Evolutionary conservation across 2,888 invertebrate species (phyloP), one percentile per base, ranked within the genome.

Genomic region (Synanthedon andrenaeformis): DNA sequence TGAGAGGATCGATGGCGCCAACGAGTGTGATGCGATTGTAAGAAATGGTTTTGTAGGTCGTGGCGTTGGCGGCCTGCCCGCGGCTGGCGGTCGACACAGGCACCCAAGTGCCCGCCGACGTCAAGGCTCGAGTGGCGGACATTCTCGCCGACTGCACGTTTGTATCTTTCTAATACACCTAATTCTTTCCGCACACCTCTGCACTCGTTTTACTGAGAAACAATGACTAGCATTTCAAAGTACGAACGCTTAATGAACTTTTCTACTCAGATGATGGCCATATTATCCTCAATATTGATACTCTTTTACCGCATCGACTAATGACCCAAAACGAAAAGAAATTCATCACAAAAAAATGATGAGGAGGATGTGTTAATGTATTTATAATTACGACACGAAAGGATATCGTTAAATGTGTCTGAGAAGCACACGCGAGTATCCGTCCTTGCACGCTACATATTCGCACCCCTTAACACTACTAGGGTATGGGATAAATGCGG

Each of bases 61-160:
- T 78, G 59, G 92, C 96, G 0, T 72, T 95, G 53, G 92, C 93
- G 13, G 84, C 93, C 2, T 92, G 92, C 59, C 97, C 97, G 0
- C 81, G 79, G 28, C 82, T 98, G 52, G 57, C 66, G 49, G 41
- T 55, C 13, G 62, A 64, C 0, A 76, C 85, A 1, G 63, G 64
- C 50, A 3, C 8, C 8, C 35, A 10, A 35, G 92, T 94, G 64
- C 96, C 97, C 0, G 89, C 90, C 0, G 98, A 99, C 78, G 95
- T 92, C 0, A 96, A 96, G 73, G 79, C 90, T 52, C 89, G 92
- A 52, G 96, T 94, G 0, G 72, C 59, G 41, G 79, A 84, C 50
- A 89, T 96, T 57, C 86, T 95, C 19, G 79, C 74, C 0, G 92
- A 91, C 17, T 95, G 95, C 84, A 89, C 90, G 83, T 82, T 53